Evolutionary conservation across 2,888 invertebrate species (phyloP), one percentile per base, ranked within the genome.

Genomic region (Epiblema foenella): DNA sequence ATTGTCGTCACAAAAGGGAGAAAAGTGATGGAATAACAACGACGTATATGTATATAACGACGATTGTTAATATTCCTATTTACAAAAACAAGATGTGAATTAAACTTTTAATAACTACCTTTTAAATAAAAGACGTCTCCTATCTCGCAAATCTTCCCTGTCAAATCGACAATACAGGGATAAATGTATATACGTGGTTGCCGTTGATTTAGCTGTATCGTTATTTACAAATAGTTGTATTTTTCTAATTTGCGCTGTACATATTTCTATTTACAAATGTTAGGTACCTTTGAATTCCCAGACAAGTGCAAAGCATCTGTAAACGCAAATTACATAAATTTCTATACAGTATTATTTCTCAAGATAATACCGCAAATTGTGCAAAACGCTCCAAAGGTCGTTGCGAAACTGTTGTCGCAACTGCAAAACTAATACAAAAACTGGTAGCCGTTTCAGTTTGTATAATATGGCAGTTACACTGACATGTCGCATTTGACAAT

Each of bases 361-460:
- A 71, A 71, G 71, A 66, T 62, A 68, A 56, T 66, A 70, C 71
- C 71, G 67, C 71, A 71, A 67, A 71, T 71, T 71, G 71, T 67
- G 71, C 66, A 71, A 71, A 71, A 67, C 33, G 66, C 57, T 71
- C 51, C 71, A 57, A 62, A 71, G 66, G 62, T 71, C 62, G 66
- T 71, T 71, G 71, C 62, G 62, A 62, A 56, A 71, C 9, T 49
- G 24, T 24, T 62, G 62, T 62, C 60, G 70, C 68, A 60, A 68
- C 60, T 57, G 58, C 24, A 51, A 57, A 49, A 56, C 54, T 62
- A 24, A 57, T 67, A 70, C 59, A 67, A 71, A 71, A 71, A 71
- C 66, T 71, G 42, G 71, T 62, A 62, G 67, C 51, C 49, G 49
- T 67, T 24, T 69, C 49, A 49, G 56, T 29, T 17, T 29, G 67